Conservation (phyloP, 2,888 invertebrate species). For the Ditylenchus weischeri region DNA sequence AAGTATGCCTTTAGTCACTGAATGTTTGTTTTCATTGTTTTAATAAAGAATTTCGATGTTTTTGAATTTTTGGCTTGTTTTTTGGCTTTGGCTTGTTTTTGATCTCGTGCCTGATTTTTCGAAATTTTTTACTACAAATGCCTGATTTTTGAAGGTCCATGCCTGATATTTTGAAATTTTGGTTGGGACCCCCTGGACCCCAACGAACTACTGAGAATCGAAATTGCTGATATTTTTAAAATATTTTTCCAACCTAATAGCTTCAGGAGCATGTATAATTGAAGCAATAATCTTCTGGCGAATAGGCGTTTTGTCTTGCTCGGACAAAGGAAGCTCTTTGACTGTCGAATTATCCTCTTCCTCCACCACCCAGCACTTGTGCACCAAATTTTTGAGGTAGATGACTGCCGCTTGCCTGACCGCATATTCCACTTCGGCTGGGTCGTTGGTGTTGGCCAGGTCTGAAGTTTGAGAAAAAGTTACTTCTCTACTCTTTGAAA, state of each 20-base stretch:
- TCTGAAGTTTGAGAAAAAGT: conserved; percentile 62
- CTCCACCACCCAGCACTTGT: conserved; percentile 73
- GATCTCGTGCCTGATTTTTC: too few relatives aligned
- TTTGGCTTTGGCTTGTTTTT: too few relatives aligned
- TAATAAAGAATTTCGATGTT: too few relatives aligned
- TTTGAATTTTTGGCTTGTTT: too few relatives aligned
- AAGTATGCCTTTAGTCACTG: too few relatives aligned
- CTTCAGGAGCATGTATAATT: conserved; percentile 83
- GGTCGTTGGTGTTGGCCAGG: conserved; percentile 77
- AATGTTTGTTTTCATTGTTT: too few relatives aligned
- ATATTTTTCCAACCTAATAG: conserved; percentile 67
- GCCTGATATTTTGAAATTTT: too few relatives aligned
- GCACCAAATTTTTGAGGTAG: conserved; percentile 89
- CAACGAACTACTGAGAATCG: not conserved
- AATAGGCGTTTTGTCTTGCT: conserved; percentile 89
- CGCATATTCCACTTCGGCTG: conserved; percentile 74
- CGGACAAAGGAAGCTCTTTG: conserved; percentile 74
- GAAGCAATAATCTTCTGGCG: conserved; percentile 92
- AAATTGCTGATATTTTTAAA: too few relatives aligned
- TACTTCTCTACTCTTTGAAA: too few relatives aligned
- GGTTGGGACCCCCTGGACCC: too few relatives aligned
- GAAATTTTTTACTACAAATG: too few relatives aligned
- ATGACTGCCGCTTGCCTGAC: conserved; percentile 87
- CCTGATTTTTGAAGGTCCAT: too few relatives aligned
- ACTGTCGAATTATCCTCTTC: conserved; percentile 36